Percentiles rank a stretch among this genome's conserved stretches.
Conservation (phyloP, 2,113 vertebrate species). For the Arizona elegans region DNA sequence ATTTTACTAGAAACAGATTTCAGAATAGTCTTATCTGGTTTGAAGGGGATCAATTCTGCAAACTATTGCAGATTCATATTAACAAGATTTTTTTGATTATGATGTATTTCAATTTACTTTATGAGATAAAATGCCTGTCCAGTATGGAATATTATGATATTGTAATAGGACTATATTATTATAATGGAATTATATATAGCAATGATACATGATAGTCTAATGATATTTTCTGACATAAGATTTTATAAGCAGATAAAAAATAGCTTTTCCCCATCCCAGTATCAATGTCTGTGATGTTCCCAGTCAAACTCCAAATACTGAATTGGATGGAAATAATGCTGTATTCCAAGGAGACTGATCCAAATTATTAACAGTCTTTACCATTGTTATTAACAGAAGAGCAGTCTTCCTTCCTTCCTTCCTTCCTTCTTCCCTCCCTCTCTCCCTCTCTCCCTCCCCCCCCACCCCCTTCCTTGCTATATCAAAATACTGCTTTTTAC, state of each 20-base stretch:
- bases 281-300: not conserved
- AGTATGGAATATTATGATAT: conserved; percentile 6
- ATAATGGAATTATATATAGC: not conserved
- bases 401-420: not conserved
- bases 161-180: not conserved
- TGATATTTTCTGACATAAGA: conserved; percentile 16
- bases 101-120: conserved; percentile 28
- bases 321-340: not conserved
- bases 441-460: too few relatives aligned
- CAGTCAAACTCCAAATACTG: not conserved
- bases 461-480: not conserved
- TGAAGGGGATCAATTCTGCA: conserved; percentile 71
- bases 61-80: conserved; percentile 59
- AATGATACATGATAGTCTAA: conserved; percentile 28
- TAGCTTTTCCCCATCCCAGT: not conserved
- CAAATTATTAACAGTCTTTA: not conserved
- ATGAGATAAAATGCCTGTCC: conserved; percentile 37
- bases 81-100: conserved; percentile 57
- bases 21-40: conserved; percentile 73
- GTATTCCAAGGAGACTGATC: not conserved
- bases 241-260: conserved; percentile 14
- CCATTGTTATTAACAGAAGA: not conserved
- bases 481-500: not conserved
- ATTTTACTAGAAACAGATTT: conserved; percentile 78
- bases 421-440: too few relatives aligned